These are phyloP conservation scores for Zaprionus camerounensis DNA, from an alignment of 1,140 invertebrate species.

Conservation along the genomic window DNA sequence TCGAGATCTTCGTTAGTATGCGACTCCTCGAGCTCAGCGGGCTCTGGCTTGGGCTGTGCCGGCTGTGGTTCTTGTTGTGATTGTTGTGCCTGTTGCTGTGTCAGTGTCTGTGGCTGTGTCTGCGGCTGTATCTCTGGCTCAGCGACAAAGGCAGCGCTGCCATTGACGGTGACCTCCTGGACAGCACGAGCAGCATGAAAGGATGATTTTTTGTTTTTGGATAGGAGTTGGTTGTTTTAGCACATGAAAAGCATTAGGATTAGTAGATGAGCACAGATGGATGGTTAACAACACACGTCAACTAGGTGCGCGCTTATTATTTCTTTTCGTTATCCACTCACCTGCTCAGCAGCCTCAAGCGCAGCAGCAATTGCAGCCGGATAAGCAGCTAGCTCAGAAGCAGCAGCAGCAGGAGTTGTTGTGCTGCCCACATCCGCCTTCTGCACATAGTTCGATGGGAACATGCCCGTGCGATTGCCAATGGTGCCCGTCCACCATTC, in stretches of 20 bases:
- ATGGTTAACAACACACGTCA: constrained; percentile 41
- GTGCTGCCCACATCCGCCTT: constrained; percentile 75
- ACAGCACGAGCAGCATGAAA: constrained; percentile 46
- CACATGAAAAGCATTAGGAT: constrained; percentile 79
- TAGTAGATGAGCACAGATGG: constrained; percentile 74
- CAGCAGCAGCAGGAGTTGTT: no score
- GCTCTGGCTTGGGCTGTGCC: constrained; percentile 39
- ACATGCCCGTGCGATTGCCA: constrained; percentile 93
- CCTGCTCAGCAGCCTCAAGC: constrained; percentile 60
- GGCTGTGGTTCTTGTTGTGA: constrained; percentile 8
- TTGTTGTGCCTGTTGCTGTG: constrained; percentile 33
- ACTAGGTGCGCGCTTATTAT: constrained; percentile 6
- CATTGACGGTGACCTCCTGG: constrained; percentile 68
- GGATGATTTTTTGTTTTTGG: constrained; percentile 39
- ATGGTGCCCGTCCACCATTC: constrained; percentile 99
- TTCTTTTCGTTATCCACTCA: constrained; percentile 31
- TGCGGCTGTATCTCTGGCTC: constrained; percentile 35
- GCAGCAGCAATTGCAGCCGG: constrained; percentile 20
- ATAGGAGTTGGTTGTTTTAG: constrained; percentile 38
- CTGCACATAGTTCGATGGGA: constrained; percentile 97
- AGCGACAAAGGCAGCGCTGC: constrained; percentile 56
- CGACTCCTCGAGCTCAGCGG: constrained; percentile 65
- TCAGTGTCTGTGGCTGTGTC: constrained; percentile 29
- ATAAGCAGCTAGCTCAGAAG: constrained; percentile 27
- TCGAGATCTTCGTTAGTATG: constrained; percentile 81